These are phyloP conservation scores for Chascanopsetta lugubris DNA, from an alignment of 2,113 vertebrate genomes.

Conservation along the genomic window DNA sequence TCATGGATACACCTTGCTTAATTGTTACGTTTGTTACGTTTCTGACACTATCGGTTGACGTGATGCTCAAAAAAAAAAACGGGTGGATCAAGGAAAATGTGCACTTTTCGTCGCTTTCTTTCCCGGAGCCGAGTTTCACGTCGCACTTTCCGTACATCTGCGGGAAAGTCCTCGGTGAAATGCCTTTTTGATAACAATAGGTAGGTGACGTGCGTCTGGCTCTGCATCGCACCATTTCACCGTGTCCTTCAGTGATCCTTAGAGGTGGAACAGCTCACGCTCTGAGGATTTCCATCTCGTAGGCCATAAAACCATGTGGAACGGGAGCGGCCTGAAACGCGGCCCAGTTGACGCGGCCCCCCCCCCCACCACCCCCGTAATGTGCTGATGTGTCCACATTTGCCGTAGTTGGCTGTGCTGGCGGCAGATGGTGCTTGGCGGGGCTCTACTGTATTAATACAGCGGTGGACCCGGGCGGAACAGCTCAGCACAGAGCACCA, in stretches of 20 bases:
- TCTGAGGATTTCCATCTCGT: neutral
- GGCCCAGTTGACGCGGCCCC: conserved; percentile 34
- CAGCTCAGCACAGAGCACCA: conserved; percentile 77
- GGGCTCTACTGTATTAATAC: conserved; percentile 44
- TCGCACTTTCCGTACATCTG: too few relatives aligned
- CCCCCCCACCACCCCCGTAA: too few relatives aligned
- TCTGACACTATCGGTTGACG: too few relatives aligned
- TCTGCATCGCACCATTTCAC: neutral
- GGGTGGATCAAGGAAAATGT: too few relatives aligned
- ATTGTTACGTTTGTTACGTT: too few relatives aligned
- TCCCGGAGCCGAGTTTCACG: too few relatives aligned
- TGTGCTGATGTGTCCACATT: conserved; percentile 77
- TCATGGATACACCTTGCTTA: too few relatives aligned
- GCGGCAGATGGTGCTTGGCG: conserved; percentile 61
- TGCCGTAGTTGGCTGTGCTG: conserved; percentile 65
- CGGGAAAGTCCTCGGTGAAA: too few relatives aligned
- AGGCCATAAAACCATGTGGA: conserved; percentile 43
- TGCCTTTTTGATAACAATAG: too few relatives aligned
- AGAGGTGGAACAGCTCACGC: conserved; percentile 33
- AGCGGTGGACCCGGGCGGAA: conserved; percentile 53
- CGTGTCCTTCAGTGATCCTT: conserved; percentile 46
- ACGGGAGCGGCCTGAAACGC: conserved; percentile 22
- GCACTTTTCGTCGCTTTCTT: too few relatives aligned
- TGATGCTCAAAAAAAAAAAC: too few relatives aligned
- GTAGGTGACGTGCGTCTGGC: neutral